Evolutionary conservation across 2,888 invertebrate genomes (phyloP), one percentile per base, ranked within the genome.

Genomic region (Amphiduros pacificus): DNA sequence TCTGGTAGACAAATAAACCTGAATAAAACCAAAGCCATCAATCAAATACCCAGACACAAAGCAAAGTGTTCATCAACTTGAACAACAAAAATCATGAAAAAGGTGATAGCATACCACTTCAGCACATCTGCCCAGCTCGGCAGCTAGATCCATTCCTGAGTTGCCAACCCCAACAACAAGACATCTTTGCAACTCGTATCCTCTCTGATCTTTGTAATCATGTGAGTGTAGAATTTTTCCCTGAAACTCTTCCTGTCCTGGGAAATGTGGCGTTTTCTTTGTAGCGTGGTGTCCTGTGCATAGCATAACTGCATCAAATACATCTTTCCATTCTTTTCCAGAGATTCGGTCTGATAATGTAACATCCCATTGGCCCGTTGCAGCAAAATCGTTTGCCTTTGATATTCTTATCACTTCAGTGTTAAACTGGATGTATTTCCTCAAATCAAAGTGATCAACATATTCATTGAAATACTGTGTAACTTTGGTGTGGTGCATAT

Each of bases 81-180:
- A n/a, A n/a, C n/a, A n/a, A n/a, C n/a, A n/a, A n/a, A n/a, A n/a
- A n/a, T n/a, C n/a, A n/a, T n/a, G n/a, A n/a, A n/a, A n/a, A n/a
- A 36, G 14, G 9, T 14, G 9, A 36, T 36, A 32, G 36, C 24
- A 11, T 41, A 79, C 80, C 74, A 80, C 76, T 44, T 77, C 74
- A 4, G 73, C 67, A 24, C 73, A 65, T 27, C 77, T 68, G 58
- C 79, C 74, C 31, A 84, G 69, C 51, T 84, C 84, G 2, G 83
- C 83, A 17, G 83, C 82, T 6, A 78, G 75, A 70, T 84, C 84
- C 2, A 82, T 75, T 0, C 83, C 84, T 1, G 85, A 85, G 67
- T 85, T 85, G 2, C 85, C 85, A 55, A 85, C 81, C 2, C 85
- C 85, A 26, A 85, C 73, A 2, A 85, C 76, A 22, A 85, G 74